phyloP scores from a whole-genome alignment of 2,888 invertebrate species.

The Drosophila bunnanda region DNA sequence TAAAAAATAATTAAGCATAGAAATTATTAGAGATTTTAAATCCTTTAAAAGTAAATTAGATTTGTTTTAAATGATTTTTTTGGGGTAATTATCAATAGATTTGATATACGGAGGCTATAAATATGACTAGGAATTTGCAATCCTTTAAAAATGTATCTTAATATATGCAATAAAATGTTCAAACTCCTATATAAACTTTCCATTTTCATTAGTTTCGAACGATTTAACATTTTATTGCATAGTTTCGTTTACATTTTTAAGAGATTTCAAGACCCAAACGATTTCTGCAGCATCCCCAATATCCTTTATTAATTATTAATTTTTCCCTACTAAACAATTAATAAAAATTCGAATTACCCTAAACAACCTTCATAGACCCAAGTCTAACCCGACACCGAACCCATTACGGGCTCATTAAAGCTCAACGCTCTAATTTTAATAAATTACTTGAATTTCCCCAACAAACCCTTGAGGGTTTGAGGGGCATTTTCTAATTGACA shows the following conservation, averaged over 20 bases:
- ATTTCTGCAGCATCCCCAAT: neutral
- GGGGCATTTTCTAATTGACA: constrained; percentile 62
- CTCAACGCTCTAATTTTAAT: constrained; percentile 30
- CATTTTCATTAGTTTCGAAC: neutral
- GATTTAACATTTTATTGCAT: neutral
- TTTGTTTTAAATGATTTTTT: too few relatives aligned
- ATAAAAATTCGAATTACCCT: neutral
- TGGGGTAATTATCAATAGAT: too few relatives aligned
- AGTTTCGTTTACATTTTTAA: neutral
- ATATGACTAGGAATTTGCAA: neutral
- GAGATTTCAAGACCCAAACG: neutral
- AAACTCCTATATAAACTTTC: neutral
- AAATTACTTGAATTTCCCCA: constrained; percentile 28
- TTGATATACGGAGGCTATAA: too few relatives aligned
- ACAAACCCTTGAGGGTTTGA: constrained; percentile 6
- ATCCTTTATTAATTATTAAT: neutral
- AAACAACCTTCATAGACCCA: neutral
- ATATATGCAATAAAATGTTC: neutral
- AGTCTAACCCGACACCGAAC: constrained; percentile 3
- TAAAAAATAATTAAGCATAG: neutral
- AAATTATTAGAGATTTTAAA: neutral
- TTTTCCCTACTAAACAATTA: neutral
- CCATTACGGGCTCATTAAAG: constrained; percentile 39
- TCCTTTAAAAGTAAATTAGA: neutral
- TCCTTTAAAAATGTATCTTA: neutral